phyloP scores from a whole-genome alignment of 2,888 invertebrate genomes.

The Noctua fimbriata region DNA sequence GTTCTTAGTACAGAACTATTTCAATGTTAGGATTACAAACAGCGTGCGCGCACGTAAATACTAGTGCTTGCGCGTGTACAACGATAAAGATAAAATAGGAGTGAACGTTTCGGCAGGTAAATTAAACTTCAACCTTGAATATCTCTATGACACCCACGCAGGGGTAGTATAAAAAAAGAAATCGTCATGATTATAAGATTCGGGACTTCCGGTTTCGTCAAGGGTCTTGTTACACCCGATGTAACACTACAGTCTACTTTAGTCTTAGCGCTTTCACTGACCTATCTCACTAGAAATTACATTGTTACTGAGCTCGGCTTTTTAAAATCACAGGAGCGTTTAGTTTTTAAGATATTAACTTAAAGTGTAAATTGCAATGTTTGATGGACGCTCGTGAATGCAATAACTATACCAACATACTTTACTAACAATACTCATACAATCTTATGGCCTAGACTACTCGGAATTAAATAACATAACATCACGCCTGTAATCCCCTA shows the following conservation, averaged over 20 bases:
- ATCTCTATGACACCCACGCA: not conserved
- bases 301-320: conserved; percentile 1
- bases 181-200: not conserved
- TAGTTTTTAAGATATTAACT: not conserved
- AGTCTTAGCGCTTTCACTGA: conserved; percentile 1
- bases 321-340: not conserved
- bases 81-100: not conserved
- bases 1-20: not conserved
- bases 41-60: too few relatives aligned
- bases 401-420: conserved; percentile 16
- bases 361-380: conserved; percentile 9
- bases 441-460: not conserved
- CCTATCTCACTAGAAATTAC: not conserved
- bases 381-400: not conserved
- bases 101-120: not conserved
- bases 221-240: conserved; percentile 22
- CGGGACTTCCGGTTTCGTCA: not conserved
- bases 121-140: not conserved
- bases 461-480: not conserved
- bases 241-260: conserved; percentile 16
- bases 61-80: not conserved
- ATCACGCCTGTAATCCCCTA: too few relatives aligned
- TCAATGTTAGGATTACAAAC: not conserved
- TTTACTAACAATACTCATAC: not conserved
- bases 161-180: not conserved